Base-by-base conservation (phyloP, 2,888 invertebrate species). In the Periphyllus acericola region DNA sequence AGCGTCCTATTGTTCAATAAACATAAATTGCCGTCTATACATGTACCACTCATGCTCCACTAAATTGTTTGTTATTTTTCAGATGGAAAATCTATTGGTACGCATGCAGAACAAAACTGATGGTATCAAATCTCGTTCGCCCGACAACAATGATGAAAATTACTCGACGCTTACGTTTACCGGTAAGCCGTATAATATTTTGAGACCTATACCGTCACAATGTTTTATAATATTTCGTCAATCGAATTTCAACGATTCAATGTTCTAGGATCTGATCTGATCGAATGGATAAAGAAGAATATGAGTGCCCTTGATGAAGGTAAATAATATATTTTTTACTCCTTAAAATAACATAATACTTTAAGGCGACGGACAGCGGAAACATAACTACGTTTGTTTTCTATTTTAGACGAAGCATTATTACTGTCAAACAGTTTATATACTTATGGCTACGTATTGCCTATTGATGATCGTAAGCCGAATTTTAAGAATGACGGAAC, bases 71-170 rank as follows among this genome's bases (percentile, higher is more conserved):
- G 75, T 36, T 36, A 88, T 75, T 89, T 93, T 93, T 9, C 92
- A 99, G 98, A 99, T 99, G 97, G 98, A 99, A 91, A 93, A 94
- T n/a, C 96, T 99, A 75, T 95, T 99, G 40, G 97, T 98, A 91
- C 95, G 95, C 92, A 99, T 99, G 99, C 97, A 98, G 92, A 97
- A 98, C 91, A 98, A 98, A 92, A 94, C 93, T 89, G 94, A 94
- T 0, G 99, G 99, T 0, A 98, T 99, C 4, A 97, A 98, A 2
- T 99, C 99, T 32, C 94, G 96, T 90, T 99, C 99, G 0, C 99
- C 99, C 66, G 99, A 99, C 93, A 98, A 97, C 91, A 99, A 99
- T 92, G 97, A 99, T 96, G 96, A 98, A 84, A 99, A 99, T 93
- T 98, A 3, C 3, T 36, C 99, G 91, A 99, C 99, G 68, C 99